phyloP scores from a whole-genome alignment of 2,113 vertebrate species.

The Alces alces region DNA sequence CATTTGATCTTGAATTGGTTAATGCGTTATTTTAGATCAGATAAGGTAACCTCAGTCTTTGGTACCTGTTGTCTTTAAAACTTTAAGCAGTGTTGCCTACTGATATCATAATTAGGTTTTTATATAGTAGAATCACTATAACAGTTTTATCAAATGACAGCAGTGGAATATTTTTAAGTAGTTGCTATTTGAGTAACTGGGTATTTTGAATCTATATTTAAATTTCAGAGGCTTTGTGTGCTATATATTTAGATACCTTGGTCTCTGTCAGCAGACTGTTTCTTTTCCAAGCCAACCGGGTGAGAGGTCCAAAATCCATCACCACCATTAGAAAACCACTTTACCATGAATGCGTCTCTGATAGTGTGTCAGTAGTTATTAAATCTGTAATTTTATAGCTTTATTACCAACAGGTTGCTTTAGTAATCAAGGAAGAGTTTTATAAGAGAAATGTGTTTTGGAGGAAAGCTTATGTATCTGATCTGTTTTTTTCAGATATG shows the following conservation, averaged over 20 bases:
- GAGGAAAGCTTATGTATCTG: neutral
- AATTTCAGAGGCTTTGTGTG: neutral
- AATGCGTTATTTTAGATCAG: slow-evolving; percentile 18
- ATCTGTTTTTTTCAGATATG: neutral
- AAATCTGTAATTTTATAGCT: slow-evolving; percentile 1
- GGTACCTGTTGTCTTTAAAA: neutral
- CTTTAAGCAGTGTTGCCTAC: neutral
- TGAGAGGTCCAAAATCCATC: neutral
- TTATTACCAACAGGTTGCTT: neutral
- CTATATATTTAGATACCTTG: neutral
- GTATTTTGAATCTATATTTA: neutral
- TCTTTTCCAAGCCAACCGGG: neutral
- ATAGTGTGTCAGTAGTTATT: neutral
- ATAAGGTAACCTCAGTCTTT: neutral
- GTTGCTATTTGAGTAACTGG: neutral
- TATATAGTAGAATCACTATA: neutral
- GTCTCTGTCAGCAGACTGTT: neutral
- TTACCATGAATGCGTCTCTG: neutral
- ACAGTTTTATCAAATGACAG: neutral
- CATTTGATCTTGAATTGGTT: neutral
- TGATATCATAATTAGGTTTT: neutral
- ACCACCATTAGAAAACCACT: neutral
- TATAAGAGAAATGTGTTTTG: neutral
- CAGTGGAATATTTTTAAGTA: neutral
- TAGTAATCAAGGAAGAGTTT: neutral